Evolutionary conservation across 2,113 vertebrate species (phyloP).

Genomic region (Electrona antarctica): DNA sequence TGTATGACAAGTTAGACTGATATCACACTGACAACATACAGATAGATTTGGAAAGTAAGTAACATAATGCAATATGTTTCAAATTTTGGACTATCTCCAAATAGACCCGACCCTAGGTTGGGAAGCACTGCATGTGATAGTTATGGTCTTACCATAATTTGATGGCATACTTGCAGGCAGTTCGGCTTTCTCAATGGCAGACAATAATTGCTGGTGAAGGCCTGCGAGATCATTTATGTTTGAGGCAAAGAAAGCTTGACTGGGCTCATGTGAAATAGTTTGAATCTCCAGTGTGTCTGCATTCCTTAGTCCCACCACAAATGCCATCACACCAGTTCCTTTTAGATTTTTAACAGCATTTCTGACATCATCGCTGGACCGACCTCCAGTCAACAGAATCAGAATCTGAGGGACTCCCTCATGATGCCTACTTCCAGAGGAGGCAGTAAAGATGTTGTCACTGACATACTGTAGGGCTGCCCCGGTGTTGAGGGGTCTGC

Average conservation of each 20-base stretch:
- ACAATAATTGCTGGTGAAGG: constrained; percentile 64
- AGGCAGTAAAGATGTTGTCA: constrained; percentile 81
- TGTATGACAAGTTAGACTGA: too few species aligned
- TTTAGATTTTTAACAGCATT: constrained; percentile 73
- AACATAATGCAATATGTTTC: too few species aligned
- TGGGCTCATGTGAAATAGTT: constrained; percentile 77
- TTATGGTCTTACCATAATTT: constrained; percentile 59
- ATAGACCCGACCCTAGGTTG: too few species aligned
- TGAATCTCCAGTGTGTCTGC: constrained; percentile 82
- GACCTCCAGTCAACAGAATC: constrained; percentile 85
- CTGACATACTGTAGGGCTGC: constrained; percentile 82
- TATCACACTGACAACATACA: too few species aligned
- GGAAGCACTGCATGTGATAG: background rate
- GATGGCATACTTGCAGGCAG: constrained; percentile 11
- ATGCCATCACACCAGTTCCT: constrained; percentile 77
- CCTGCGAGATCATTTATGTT: constrained; percentile 74
- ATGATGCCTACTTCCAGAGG: constrained; percentile 85
- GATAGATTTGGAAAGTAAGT: too few species aligned
- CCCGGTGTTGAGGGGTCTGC: constrained; percentile 82
- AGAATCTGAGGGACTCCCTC: constrained; percentile 86
- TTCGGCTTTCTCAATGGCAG: constrained; percentile 35
- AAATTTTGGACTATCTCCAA: too few species aligned
- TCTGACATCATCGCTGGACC: constrained; percentile 81
- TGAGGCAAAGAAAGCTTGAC: constrained; percentile 77
- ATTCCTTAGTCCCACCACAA: constrained; percentile 81